phyloP scores from a whole-genome alignment of 1,140 invertebrate genomes.

The Drosophila micromelanica region DNA sequence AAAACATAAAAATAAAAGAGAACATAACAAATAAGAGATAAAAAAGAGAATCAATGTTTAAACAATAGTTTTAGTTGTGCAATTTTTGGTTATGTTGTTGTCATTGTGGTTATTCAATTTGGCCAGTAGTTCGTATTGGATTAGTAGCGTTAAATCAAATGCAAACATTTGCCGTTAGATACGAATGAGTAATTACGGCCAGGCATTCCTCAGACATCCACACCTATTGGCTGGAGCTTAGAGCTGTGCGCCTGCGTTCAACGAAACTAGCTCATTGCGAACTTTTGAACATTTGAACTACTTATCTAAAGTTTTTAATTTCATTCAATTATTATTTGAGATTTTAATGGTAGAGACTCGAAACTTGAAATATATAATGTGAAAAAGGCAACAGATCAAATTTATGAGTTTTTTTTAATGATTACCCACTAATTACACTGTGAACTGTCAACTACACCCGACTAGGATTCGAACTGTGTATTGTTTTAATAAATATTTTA shows the following conservation, averaged over 20 bases:
- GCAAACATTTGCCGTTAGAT: conserved; percentile 15
- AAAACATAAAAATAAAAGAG: conserved; percentile 82
- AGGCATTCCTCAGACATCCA: not conserved
- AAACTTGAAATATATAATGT: no score
- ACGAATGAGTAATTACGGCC: conserved; percentile 15
- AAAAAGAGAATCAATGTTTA: conserved; percentile 73
- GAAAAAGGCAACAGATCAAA: no score
- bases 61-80: conserved; percentile 75
- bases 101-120: conserved; percentile 24
- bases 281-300: no score
- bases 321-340: no score
- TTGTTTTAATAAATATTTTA: no score
- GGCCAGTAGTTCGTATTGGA: conserved; percentile 11
- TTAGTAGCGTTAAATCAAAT: conserved; percentile 29
- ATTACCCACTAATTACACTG: no score
- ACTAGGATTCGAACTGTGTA: no score
- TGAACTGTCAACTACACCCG: no score
- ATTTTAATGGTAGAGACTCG: no score
- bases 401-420: no score
- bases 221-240: not conserved
- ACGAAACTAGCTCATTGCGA: no score
- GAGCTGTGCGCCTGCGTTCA: conserved; percentile 1
- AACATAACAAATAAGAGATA: conserved; percentile 82
- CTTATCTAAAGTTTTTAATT: no score
- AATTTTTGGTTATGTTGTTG: conserved; percentile 46